These are phyloP conservation scores for Theonella swinhoei DNA, from an alignment of 37 sponge, comb jelly and placozoan species.

Conservation along the genomic window DNA sequence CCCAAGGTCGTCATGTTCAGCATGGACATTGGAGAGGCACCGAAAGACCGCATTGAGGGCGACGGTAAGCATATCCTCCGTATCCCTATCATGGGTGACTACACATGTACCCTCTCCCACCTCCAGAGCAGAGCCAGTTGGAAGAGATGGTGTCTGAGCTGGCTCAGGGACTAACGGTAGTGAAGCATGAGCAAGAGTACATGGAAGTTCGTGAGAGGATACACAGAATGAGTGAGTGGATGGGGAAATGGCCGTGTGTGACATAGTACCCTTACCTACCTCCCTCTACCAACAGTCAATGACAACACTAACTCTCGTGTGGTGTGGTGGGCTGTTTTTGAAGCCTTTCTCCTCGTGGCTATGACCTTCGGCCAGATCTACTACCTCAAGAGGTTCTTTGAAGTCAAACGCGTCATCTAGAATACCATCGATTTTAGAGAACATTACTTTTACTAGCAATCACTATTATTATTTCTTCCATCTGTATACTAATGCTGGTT, in stretches of 20 bases:
- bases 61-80: slow-evolving; percentile 40
- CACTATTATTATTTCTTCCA: too few relatives aligned
- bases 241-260: too few relatives aligned
- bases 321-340: slow-evolving; percentile 99
- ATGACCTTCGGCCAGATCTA: slow-evolving; percentile 99
- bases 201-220: slow-evolving; percentile 99
- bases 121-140: slow-evolving; percentile 82
- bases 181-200: slow-evolving; percentile 99
- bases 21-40: slow-evolving; percentile 90
- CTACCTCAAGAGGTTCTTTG: slow-evolving; percentile 98
- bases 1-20: slow-evolving; percentile 96
- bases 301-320: slow-evolving; percentile 97
- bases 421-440: too few relatives aligned
- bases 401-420: slow-evolving; percentile 95
- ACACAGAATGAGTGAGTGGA: slow-evolving; percentile 92
- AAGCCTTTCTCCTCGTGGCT: slow-evolving; percentile 85
- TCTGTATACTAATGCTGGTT: too few relatives aligned
- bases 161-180: slow-evolving; percentile 73
- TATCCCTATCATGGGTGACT: slow-evolving; percentile 3
- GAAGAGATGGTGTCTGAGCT: slow-evolving; percentile 89
- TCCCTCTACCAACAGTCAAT: slow-evolving; percentile 77
- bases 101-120: too few relatives aligned
- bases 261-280: not conserved
- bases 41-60: slow-evolving; percentile 63
- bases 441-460: too few relatives aligned